Percentiles rank a stretch among this genome's conserved stretches.
These are phyloP conservation scores for Ramazzottius varieornatus DNA, from an alignment of 2,888 invertebrate species.

Conservation along the genomic window DNA sequence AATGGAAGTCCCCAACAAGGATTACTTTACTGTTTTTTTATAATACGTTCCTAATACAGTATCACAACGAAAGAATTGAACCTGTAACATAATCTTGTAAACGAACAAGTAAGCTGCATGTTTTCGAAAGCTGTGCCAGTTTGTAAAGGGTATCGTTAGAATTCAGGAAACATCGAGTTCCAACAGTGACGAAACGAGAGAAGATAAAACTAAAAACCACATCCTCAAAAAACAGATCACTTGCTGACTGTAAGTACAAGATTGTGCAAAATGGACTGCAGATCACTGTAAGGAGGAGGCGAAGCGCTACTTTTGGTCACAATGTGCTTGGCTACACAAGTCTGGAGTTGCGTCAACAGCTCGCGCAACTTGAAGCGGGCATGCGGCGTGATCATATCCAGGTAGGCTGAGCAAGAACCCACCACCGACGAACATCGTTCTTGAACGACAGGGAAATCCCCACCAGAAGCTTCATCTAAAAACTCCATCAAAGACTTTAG, in stretches of 20 bases:
- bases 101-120: too few species aligned
- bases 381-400: constrained; percentile 56
- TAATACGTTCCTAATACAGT: too few species aligned
- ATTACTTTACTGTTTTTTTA: too few species aligned
- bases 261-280: neutral
- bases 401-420: constrained; percentile 48
- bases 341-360: constrained; percentile 39
- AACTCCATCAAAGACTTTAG: neutral
- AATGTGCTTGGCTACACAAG: constrained; percentile 35
- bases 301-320: neutral
- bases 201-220: too few species aligned
- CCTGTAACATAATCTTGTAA: too few species aligned
- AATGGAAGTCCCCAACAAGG: too few species aligned
- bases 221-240: neutral
- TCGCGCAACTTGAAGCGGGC: constrained; percentile 62
- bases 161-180: too few species aligned
- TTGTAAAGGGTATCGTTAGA: too few species aligned
- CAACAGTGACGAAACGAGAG: too few species aligned
- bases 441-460: neutral
- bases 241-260: neutral
- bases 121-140: too few species aligned
- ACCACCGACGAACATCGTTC: neutral
- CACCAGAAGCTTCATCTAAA: neutral
- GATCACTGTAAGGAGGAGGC: neutral
- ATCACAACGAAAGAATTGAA: too few species aligned